Conservation (phyloP, 2,113 vertebrate genomes). For the Gopherus evgoodei region DNA sequence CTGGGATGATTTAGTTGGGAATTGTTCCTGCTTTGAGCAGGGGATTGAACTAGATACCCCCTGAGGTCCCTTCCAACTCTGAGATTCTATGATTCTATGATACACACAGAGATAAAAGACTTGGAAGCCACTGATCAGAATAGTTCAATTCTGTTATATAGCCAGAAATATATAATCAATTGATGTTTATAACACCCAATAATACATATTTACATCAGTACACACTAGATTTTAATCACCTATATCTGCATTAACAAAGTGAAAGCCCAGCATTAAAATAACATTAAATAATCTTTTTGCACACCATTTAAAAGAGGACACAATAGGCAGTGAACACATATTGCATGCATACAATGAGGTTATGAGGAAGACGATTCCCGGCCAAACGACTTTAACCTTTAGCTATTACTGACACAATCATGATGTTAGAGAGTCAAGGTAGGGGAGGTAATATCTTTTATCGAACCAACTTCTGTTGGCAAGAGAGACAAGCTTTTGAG, state of each 20-base stretch:
- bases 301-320: background rate
- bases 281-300: background rate
- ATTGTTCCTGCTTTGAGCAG: too few relatives aligned
- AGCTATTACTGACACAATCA: background rate
- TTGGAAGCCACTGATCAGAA: background rate
- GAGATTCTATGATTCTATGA: too few relatives aligned
- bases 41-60: too few relatives aligned
- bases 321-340: background rate
- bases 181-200: fast-evolving
- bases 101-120: background rate
- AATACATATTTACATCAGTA: background rate
- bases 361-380: background rate
- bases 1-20: too few relatives aligned
- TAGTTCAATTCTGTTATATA: background rate
- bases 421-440: background rate
- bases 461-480: too few relatives aligned
- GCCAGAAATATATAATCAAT: background rate
- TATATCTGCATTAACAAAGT: fast-evolving
- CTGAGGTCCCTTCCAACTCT: too few relatives aligned
- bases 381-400: background rate
- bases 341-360: background rate
- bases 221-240: background rate
- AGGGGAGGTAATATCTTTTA: too few relatives aligned
- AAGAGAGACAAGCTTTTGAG: too few relatives aligned
- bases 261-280: background rate